These are phyloP conservation scores for Agrypnia vestita DNA, from an alignment of 1,140 invertebrate genomes.

Conservation along the genomic window DNA sequence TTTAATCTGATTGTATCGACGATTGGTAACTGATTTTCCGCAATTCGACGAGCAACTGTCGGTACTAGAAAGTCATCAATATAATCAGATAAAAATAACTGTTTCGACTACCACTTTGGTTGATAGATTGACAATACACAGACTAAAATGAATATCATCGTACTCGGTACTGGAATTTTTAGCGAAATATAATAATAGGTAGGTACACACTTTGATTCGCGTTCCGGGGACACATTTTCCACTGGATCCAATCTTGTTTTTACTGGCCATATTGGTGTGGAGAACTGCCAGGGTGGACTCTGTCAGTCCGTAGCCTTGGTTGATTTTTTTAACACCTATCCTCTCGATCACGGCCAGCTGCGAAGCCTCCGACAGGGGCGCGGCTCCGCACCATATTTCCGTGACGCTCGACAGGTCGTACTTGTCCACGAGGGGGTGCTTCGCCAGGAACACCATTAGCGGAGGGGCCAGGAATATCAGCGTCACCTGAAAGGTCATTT, in stretches of 20 bases:
- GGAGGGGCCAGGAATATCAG: constrained; percentile 78
- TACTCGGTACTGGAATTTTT: no score
- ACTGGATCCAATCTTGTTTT: constrained; percentile 36
- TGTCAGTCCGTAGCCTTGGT: constrained; percentile 82
- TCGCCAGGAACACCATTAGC: constrained; percentile 77
- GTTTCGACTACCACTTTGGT: no score
- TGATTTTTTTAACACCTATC: constrained; percentile 72
- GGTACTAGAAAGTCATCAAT: no score
- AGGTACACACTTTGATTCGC: constrained; percentile 12
- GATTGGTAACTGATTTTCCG: no score
- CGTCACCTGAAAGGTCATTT: constrained; percentile 72
- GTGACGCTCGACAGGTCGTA: constrained; percentile 76
- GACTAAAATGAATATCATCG: no score
- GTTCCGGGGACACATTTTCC: constrained; percentile 55
- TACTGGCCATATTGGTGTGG: neutral
- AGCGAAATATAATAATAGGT: no score
- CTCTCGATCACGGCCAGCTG: constrained; percentile 67
- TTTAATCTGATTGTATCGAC: no score
- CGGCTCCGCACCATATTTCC: constrained; percentile 76
- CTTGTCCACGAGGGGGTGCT: constrained; percentile 76
- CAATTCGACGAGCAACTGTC: no score
- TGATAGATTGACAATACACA: no score
- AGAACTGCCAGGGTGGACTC: constrained; percentile 75
- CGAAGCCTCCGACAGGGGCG: constrained; percentile 71
- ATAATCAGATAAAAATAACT: no score